These are phyloP conservation scores for Trematocara stigmaticum DNA, from an alignment of 2,113 vertebrate species.

Conservation along the genomic window DNA sequence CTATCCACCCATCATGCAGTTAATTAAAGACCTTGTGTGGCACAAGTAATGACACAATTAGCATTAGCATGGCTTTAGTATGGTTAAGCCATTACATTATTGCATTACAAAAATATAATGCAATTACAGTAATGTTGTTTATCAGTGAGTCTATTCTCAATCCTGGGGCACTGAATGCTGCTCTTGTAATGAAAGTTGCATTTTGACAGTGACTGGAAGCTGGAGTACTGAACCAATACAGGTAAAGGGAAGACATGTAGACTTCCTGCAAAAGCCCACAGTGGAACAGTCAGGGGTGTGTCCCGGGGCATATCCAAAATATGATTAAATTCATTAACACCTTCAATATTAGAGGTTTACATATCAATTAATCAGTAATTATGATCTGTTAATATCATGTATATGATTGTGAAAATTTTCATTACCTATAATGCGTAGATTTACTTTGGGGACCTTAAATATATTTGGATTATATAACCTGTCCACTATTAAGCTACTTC, in stretches of 20 bases:
- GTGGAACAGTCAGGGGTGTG: background rate
- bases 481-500: background rate
- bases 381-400: background rate
- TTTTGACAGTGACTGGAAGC: background rate
- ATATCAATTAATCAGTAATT: background rate
- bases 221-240: background rate
- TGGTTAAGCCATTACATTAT: background rate
- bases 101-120: background rate
- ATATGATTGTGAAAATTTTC: background rate
- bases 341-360: background rate
- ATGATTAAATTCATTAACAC: background rate
- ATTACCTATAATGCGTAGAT: background rate
- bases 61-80: background rate
- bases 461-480: background rate
- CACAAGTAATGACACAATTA: background rate
- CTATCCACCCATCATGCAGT: background rate
- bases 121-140: background rate
- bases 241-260: background rate
- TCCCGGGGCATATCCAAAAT: background rate
- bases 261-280: background rate
- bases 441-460: background rate
- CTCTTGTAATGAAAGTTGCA: background rate
- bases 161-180: background rate
- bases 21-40: background rate
- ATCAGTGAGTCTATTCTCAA: background rate